phyloP scores from a whole-genome alignment of 1,140 invertebrate genomes.

The Euwallacea similis region DNA sequence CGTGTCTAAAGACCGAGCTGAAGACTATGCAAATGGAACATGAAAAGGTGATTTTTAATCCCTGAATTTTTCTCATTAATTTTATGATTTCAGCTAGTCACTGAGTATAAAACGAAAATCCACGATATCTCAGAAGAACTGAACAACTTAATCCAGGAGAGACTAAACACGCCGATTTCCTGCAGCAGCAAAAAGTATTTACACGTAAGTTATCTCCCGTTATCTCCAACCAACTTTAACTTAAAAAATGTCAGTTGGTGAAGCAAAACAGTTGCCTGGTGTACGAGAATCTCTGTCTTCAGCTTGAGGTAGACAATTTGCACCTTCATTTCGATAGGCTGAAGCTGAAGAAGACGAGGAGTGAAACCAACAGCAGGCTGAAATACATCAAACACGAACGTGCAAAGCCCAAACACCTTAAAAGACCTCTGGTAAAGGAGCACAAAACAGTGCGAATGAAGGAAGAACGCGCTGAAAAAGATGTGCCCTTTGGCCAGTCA shows the following conservation, averaged over 20 bases:
- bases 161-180: constrained; percentile 44
- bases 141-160: constrained; percentile 44
- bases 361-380: constrained; percentile 45
- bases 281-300: constrained; percentile 51
- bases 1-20: constrained; percentile 44
- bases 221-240: neutral
- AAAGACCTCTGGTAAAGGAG: constrained; percentile 24
- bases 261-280: constrained; percentile 50
- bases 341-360: constrained; percentile 37
- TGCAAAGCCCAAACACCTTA: neutral
- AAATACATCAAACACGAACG: constrained; percentile 43
- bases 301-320: constrained; percentile 48
- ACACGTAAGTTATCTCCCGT: constrained; percentile 42
- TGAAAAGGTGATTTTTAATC: constrained; percentile 40
- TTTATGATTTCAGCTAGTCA: constrained; percentile 40
- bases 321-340: constrained; percentile 42
- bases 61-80: neutral
- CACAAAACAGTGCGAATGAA: constrained; percentile 34
- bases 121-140: constrained; percentile 43
- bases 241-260: constrained; percentile 45
- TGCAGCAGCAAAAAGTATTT: constrained; percentile 52
- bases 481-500: neutral
- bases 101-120: constrained; percentile 45
- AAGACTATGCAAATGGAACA: constrained; percentile 43
- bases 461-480: constrained; percentile 37